Percentiles rank a stretch among this genome's conserved stretches.
phyloP scores from a whole-genome alignment of 1,140 invertebrate genomes.

The Epicauta chinensis region DNA sequence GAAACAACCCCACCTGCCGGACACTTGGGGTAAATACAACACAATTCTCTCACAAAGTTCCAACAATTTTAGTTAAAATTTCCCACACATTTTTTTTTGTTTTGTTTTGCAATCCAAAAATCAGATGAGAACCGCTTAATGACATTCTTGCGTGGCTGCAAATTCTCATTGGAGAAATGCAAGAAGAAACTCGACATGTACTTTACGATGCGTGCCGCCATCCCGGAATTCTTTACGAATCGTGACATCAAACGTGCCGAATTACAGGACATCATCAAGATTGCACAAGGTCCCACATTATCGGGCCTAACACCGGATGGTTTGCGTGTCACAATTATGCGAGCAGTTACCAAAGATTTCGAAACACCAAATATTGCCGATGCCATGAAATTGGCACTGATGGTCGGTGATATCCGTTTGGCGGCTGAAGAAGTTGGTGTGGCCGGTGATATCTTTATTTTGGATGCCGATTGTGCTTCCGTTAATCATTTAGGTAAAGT shows the following conservation, averaged over 20 bases:
- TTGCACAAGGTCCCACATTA: constrained; percentile 59
- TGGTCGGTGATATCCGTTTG: constrained; percentile 75
- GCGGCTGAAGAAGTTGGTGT: constrained; percentile 68
- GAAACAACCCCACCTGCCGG: constrained; percentile 69
- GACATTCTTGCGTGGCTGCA: constrained; percentile 74
- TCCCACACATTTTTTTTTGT: too few species aligned
- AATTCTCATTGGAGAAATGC: constrained; percentile 74
- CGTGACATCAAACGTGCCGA: constrained; percentile 64
- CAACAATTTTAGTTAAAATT: too few species aligned
- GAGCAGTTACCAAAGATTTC: constrained; percentile 54
- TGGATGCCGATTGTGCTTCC: constrained; percentile 68
- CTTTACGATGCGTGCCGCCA: constrained; percentile 74
- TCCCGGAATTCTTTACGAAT: constrained; percentile 76
- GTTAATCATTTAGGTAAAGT: constrained; percentile 69
- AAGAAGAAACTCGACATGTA: constrained; percentile 72
- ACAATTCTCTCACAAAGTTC: too few species aligned
- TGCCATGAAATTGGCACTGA: constrained; percentile 69
- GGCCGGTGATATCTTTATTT: constrained; percentile 72
- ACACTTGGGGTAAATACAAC: constrained; percentile 55
- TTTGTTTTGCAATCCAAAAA: too few species aligned
- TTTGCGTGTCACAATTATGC: constrained; percentile 65
- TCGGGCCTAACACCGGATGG: constrained; percentile 72
- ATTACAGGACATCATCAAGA: constrained; percentile 59
- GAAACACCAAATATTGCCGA: constrained; percentile 56
- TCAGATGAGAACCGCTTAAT: constrained; percentile 67